Evolutionary conservation across 2,113 vertebrate species (phyloP), one percentile per base, ranked within the genome.

Genomic region (Bufo gargarizans): DNA sequence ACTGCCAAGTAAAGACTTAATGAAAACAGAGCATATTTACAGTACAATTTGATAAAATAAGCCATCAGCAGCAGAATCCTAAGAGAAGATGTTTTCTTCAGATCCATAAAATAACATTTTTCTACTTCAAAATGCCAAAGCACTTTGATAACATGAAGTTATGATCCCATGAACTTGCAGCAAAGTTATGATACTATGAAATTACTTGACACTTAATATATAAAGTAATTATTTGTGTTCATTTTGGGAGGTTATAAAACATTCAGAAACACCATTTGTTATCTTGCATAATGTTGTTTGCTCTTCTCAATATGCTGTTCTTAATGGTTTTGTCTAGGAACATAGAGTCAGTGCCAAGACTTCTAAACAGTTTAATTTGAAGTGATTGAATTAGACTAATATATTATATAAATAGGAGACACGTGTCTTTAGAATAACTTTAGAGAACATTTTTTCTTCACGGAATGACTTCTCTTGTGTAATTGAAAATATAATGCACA

Each of bases 131-230:
- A 49, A 47, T 82, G 80, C 80, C 80, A 82, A 82, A 81, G 65
- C 59, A 65, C 43, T 82, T 65, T 82, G 80, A 82, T 82, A 82
- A 82, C 80, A 50, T 50, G 45, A 82, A 63, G 80, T 82, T 82
- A 63, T 82, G 80, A 82, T 63, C 80, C 58, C 80, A 65, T 82
- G 80, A 82, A 82, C 80, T 63, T 65, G 59, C 43, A 82, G 80
- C 58, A 82, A 82, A 82, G 58, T 82, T 82, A 63, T 49, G 80
- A 90, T 92, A 91, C 63, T 88, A 61, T 77, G 49, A 86, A 78
- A 77, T 78, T 49, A 72, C 43, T 50, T 86, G 71, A 77, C 72
- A 77, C 84, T 86, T 86, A 78, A 86, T 86, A 86, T 78, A 63
- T 78, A 86, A 77, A 86, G 43, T 49, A 63, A 78, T 86, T 86